phyloP scores from a whole-genome alignment of 2,797 vertebrate species.

The Mustela erminea region DNA sequence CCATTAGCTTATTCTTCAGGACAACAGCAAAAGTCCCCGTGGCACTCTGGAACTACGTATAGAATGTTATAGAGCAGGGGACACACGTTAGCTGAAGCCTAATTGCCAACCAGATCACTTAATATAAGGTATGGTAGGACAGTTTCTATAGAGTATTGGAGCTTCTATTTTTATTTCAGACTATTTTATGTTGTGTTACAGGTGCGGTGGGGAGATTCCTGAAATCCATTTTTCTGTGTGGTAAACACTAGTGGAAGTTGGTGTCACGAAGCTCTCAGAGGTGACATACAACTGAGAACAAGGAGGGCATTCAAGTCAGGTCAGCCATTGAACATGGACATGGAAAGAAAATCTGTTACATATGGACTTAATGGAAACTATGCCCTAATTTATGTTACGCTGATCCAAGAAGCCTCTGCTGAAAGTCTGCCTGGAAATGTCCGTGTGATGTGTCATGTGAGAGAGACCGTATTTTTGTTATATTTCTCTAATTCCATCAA shows the following conservation, averaged over 20 bases:
- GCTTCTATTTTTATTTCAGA: neutral
- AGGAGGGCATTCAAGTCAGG: neutral
- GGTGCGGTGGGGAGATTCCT: neutral
- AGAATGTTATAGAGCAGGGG: neutral
- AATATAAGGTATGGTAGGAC: neutral
- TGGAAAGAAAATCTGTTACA: neutral
- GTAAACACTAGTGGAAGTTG: neutral
- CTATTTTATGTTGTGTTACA: neutral
- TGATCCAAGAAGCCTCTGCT: slow-evolving; percentile 22
- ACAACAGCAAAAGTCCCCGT: neutral
- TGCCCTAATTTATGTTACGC: neutral
- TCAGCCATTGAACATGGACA: slow-evolving; percentile 7
- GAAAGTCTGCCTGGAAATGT: neutral
- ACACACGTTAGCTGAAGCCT: neutral
- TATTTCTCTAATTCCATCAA: slow-evolving; percentile 51
- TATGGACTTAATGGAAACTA: neutral
- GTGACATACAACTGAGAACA: neutral
- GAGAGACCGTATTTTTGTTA: slow-evolving; percentile 26
- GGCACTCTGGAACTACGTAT: neutral
- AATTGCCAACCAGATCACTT: neutral
- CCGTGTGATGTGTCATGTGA: neutral
- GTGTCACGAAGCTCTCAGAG: slow-evolving; percentile 2
- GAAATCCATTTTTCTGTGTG: neutral
- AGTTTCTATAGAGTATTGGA: neutral
- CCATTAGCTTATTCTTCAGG: neutral